These are phyloP conservation scores for Periophthalmus modestus DNA, from an alignment of 2,113 vertebrate genomes.

Conservation along the genomic window DNA sequence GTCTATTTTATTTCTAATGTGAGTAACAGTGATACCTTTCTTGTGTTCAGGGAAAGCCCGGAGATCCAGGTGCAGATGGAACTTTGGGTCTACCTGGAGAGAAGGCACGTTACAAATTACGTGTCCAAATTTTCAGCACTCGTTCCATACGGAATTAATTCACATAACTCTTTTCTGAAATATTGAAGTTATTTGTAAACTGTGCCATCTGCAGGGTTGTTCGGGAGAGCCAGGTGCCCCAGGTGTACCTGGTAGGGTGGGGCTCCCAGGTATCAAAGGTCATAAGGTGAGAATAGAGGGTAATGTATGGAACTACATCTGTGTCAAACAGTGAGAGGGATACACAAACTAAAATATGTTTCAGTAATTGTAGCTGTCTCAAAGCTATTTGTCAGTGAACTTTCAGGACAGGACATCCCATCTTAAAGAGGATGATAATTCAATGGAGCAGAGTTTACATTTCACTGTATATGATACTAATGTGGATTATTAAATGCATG, in stretches of 20 bases:
- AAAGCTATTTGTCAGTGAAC: no score
- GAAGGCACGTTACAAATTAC: slow-evolving; percentile 39
- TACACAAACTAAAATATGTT: no score
- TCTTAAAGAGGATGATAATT: no score
- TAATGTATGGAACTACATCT: neutral
- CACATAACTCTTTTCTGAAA: neutral
- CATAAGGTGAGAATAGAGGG: slow-evolving; percentile 64
- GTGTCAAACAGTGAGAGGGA: neutral
- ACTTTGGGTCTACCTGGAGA: slow-evolving; percentile 58
- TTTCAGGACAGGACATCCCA: no score
- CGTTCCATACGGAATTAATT: no score
- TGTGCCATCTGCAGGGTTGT: slow-evolving; percentile 55
- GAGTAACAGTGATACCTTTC: neutral
- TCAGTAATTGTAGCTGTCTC: neutral
- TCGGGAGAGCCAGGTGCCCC: slow-evolving; percentile 64
- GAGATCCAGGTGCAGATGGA: slow-evolving; percentile 60
- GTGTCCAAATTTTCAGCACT: neutral
- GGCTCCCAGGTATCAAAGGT: slow-evolving; percentile 76
- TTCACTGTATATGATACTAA: neutral
- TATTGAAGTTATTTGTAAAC: neutral
- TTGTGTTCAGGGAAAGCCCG: slow-evolving; percentile 60
- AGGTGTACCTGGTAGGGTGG: slow-evolving; percentile 64
- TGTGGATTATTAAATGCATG: neutral
- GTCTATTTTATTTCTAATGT: neutral
- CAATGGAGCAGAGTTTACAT: neutral